Base-by-base conservation (phyloP, 2,113 vertebrate species). In the Acrocephalus arundinaceus region DNA sequence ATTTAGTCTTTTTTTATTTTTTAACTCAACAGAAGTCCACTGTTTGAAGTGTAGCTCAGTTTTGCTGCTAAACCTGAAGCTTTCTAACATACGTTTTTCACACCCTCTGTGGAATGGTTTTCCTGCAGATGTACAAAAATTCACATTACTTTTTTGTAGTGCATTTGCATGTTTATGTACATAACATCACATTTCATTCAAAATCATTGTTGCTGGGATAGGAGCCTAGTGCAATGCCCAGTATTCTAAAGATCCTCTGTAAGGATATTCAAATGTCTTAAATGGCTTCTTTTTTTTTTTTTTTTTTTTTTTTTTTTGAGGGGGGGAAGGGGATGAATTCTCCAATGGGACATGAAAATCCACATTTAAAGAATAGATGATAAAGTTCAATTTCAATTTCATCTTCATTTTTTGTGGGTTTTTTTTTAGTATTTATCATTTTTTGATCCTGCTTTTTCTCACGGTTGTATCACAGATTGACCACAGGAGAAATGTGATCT, bases 291-390 rank as follows among this genome's bases (percentile, higher is more conserved):
- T 54, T 17, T 15, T 41, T 45, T 23, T 33, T 57, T 39, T 39
- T 39, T 39, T 37, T 11, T 17, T 43, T 45, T 57, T 39, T 39
- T 39, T 39, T 39, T 39, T 39, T 39, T 9, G 6, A 4, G 7
- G 3, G 25, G 1, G 22, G 13, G 23, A 4, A 41, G 3, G 1
- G 51, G 9, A 63, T 59, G 0, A 48, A 46, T 51, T 31, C 2
- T 37, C 75, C 6, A 14, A 4, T 59, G 7, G 5, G 15, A 76
- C 8, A 16, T 48, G 17, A 55, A 79, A 80, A 63, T 61, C 3
- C 35, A 65, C 5, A 24, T 46, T 73, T 39, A 63, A 54, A 55
- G 14, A 73, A 62, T 25, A 37, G 3, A 3, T 20, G 24, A 24
- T 3, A 35, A 43, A 43, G 10, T 35, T 65, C 7, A 68, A 19